Conservation (phyloP, 2,797 vertebrate species). For the Psittacula derbiana region DNA sequence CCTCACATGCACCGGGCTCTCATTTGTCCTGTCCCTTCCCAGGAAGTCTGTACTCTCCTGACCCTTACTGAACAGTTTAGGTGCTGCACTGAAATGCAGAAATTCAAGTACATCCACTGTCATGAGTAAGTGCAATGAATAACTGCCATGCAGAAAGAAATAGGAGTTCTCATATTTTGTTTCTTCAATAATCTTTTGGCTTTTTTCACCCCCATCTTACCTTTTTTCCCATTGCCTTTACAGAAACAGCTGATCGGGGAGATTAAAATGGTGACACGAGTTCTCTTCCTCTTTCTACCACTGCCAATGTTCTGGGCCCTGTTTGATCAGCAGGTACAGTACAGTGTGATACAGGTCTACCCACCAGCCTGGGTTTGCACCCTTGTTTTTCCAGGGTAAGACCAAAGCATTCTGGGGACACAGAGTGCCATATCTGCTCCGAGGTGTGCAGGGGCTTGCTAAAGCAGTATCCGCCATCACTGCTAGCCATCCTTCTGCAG, state of each 20-base stretch:
- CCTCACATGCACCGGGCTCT: fast-evolving
- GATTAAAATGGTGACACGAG: slow-evolving; percentile 90
- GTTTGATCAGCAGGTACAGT: slow-evolving; percentile 94
- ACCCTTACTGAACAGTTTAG: slow-evolving; percentile 18
- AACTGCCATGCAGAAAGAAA: background rate
- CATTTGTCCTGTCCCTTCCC: background rate
- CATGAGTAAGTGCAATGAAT: background rate
- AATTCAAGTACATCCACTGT: background rate
- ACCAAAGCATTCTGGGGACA: background rate
- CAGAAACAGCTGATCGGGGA: slow-evolving; percentile 90
- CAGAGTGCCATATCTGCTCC: fast-evolving
- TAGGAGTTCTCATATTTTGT: background rate
- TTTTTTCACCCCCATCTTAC: background rate
- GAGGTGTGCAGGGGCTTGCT: background rate
- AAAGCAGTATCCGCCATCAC: background rate
- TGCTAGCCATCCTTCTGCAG: background rate
- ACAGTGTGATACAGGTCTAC: background rate
- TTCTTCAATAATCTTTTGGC: background rate
- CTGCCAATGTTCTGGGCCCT: slow-evolving; percentile 99
- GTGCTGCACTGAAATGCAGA: slow-evolving; percentile 9
- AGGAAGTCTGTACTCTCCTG: slow-evolving; percentile 23
- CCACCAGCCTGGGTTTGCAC: background rate
- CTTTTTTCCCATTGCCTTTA: slow-evolving; percentile 2
- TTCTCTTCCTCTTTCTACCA: slow-evolving; percentile 93
- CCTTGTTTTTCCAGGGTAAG: background rate